A percentile compares a stretch with the other conserved stretches of the same genome.
These are phyloP conservation scores for Phlogophora meticulosa DNA, from an alignment of 2,888 invertebrate species.

Conservation along the genomic window DNA sequence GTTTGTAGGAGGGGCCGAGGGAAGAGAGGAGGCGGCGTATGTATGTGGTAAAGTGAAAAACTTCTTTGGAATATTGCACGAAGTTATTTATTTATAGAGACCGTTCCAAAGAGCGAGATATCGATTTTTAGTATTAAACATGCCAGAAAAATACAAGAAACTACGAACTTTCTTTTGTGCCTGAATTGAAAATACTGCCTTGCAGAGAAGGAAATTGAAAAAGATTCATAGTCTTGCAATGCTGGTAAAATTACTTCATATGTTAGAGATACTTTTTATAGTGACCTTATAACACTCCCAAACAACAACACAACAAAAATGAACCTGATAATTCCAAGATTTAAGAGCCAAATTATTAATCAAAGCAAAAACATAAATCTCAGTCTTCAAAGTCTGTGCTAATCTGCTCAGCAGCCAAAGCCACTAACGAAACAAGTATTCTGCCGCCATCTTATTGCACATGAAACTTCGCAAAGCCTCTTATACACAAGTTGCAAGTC, in stretches of 20 bases:
- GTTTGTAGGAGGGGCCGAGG: slow-evolving; percentile 27
- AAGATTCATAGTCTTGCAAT: not conserved
- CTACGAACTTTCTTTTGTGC: not conserved
- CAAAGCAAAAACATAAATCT: not conserved
- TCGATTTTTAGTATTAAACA: not conserved
- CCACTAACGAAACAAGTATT: slow-evolving; percentile 36
- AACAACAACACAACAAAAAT: no score
- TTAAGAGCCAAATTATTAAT: not conserved
- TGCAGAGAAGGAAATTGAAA: not conserved
- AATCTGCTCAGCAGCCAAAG: slow-evolving; percentile 32
- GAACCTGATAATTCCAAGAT: no score
- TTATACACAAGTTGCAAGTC: slow-evolving; percentile 37
- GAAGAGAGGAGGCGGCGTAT: slow-evolving; percentile 24
- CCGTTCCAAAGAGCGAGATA: not conserved
- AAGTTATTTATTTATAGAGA: not conserved
- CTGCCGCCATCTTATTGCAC: slow-evolving; percentile 45
- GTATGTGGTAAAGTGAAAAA: not conserved
- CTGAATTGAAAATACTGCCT: not conserved
- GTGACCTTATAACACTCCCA: no score
- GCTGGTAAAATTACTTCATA: not conserved
- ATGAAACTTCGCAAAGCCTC: slow-evolving; percentile 57
- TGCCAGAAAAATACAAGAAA: not conserved
- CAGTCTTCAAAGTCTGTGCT: not conserved
- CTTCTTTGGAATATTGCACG: slow-evolving; percentile 3
- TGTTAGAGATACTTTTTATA: not conserved